These are phyloP conservation scores for Philopotamus ludificatus DNA, from an alignment of 1,140 invertebrate species.

Conservation along the genomic window DNA sequence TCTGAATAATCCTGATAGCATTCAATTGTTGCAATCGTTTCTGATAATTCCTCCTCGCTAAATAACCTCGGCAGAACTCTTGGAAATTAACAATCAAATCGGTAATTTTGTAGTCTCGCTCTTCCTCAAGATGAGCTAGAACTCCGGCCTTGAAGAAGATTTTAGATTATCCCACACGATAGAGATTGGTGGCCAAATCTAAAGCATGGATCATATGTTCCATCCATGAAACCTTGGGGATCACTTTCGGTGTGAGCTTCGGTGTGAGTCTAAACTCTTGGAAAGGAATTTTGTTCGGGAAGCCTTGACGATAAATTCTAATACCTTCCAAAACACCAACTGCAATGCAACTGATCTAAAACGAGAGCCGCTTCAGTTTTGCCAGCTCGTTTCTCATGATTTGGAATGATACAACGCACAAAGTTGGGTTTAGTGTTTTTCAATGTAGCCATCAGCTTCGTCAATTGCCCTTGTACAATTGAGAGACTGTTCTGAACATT, in stretches of 20 bases:
- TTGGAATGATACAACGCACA: conserved; percentile 99
- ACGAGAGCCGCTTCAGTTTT: conserved; percentile 97
- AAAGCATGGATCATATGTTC: conserved; percentile 98
- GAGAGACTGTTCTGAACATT: conserved; percentile 99
- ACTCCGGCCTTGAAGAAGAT: conserved; percentile 99
- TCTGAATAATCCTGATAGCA: conserved; percentile 97
- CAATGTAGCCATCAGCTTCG: conserved; percentile 95
- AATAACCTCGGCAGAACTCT: conserved; percentile 93
- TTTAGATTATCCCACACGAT: conserved; percentile 95
- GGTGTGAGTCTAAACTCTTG: conserved; percentile 86
- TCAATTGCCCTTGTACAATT: conserved; percentile 98
- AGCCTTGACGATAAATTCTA: conserved; percentile 98
- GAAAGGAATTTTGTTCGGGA: conserved; percentile 88
- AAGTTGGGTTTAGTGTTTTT: conserved; percentile 99
- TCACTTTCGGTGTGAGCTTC: conserved; percentile 97
- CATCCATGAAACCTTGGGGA: conserved; percentile 99
- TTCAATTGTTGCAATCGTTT: conserved; percentile 97
- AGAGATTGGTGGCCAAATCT: conserved; percentile 96
- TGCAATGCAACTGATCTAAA: conserved; percentile 95
- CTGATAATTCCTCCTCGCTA: conserved; percentile 94
- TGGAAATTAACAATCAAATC: conserved; percentile 99
- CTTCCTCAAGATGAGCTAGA: conserved; percentile 96
- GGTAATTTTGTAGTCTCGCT: conserved; percentile 97
- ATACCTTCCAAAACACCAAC: conserved; percentile 99
- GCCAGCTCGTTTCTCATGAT: conserved; percentile 98